Percentiles rank a stretch among this genome's conserved stretches.
Evolutionary conservation across 2,888 invertebrate species (phyloP).

Genomic region (Harpagoxenus sublaevis): DNA sequence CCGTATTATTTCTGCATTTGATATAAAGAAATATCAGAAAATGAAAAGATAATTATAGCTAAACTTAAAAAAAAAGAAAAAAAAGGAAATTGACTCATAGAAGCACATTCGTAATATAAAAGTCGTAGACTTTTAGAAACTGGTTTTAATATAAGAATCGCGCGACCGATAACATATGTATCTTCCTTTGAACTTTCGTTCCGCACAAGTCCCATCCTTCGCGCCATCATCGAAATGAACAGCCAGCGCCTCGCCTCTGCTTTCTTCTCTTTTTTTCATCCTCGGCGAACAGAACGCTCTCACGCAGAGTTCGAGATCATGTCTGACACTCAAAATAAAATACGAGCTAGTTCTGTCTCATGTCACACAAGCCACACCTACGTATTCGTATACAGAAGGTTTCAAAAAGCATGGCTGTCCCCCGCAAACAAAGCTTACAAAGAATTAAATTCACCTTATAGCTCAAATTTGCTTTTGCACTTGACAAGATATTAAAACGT

Average conservation of each 20-base stretch:
- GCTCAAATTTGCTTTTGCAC: not conserved
- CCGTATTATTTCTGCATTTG: not conserved
- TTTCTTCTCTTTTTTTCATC: conserved; percentile 56
- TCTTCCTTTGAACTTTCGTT: conserved; percentile 52
- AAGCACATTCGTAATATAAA: not conserved
- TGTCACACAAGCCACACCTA: conserved; percentile 78
- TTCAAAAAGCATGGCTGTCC: conserved; percentile 21
- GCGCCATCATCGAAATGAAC: conserved; percentile 58
- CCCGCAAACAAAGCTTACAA: conserved; percentile 18
- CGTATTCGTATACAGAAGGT: conserved; percentile 61
- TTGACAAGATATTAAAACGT: not conserved
- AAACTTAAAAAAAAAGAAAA: not conserved
- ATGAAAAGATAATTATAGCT: not conserved
- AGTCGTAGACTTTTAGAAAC: not conserved
- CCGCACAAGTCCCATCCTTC: conserved; percentile 58
- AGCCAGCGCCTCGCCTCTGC: conserved; percentile 32
- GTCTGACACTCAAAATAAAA: conserved; percentile 77
- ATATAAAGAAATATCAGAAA: not conserved
- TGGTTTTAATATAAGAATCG: conserved; percentile 19
- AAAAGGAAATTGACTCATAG: not conserved
- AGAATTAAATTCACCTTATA: not conserved
- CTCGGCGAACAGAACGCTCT: conserved; percentile 66
- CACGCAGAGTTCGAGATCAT: conserved; percentile 75
- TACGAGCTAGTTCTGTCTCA: conserved; percentile 79
- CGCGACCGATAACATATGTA: conserved; percentile 30